Base-by-base conservation (phyloP, 1,140 invertebrate species). In the Chrysopa pallens region DNA sequence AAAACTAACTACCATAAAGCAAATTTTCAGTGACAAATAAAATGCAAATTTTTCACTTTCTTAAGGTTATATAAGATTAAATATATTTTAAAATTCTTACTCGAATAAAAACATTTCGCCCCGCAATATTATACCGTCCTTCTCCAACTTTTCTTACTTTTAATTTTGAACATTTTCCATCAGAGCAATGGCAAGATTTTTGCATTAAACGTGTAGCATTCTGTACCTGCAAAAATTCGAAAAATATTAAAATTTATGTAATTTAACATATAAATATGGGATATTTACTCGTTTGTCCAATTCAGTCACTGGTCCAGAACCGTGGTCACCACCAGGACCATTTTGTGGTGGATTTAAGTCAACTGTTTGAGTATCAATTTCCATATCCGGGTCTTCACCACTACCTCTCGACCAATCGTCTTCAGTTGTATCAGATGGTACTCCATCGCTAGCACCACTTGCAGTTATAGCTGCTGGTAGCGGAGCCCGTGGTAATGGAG, bases 91-190 rank as follows among this genome's bases (percentile, higher is more conserved):
- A 42, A 42, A 51, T 48, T 49, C 68, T 66, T 57, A 81, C 78
- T 56, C 78, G 58, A 14, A 82, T 73, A 56, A 85, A 85, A 28
- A 85, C 80, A 51, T 80, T 84, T 49, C 78, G 66, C 5, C 80
- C 82, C n/a, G 78, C 80, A 53, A 87, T 83, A 49, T 76, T 74
- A 55, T 86, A 88, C 42, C 78, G 74, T 5, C 83, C 82, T 61
- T 86, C 82, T 14, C 80, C 80, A 37, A 87, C 74, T 57, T 84
- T 83, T 51, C 74, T 73, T 39, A 85, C 74, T 60, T 78, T 77
- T 47, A 84, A 52, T 55, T 76, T 79, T 27, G 71, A 74, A 57
- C 78, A 81, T 52, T 74, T 76, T n/a, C 68, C 71, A n/a, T 68
- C 67, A 43, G 69, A 63, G 54, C 79, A 82, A 46, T 72, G 73